Evolutionary conservation across 2,888 invertebrate species (phyloP), one percentile per base, ranked within the genome.

Genomic region (Osedax frankpressi): DNA sequence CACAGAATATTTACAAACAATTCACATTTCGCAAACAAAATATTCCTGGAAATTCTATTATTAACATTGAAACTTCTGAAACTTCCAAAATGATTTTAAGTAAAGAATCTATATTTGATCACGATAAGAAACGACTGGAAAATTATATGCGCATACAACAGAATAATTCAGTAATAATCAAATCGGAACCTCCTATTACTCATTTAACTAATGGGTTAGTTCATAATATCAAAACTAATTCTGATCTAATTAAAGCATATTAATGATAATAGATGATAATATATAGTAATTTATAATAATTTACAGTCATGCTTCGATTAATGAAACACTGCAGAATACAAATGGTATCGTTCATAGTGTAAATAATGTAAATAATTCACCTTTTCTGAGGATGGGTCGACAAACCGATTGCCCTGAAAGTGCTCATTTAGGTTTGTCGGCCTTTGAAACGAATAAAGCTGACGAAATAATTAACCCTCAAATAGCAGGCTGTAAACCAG

Each of bases 81-180:
- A 94, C 95, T 80, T 92, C 94, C 60, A 92, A 92, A 81, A 92
- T 93, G 28, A 88, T 96, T 79, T 87, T 95, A 80, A 92, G 94
- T 2, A 92, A 93, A 84, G 90, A 91, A 77, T 94, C 93, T 63
- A 83, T 96, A 73, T 95, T 96, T 85, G 96, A 96, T 83, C 95
- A 95, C 84, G 96, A 96, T 84, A 89, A 91, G 62, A 93, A 94
- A 85, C 88, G 96, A 44, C 87, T 96, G 75, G 76, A 76, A 44
- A 44, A 44, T 44, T 44, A 44, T 44, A 19, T 11, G 19, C 44
- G 44, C 6, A 65, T n/a, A n/a, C n/a, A n/a, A n/a, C n/a, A n/a
- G n/a, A n/a, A n/a, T n/a, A n/a, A n/a, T n/a, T n/a, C n/a, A n/a
- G n/a, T 44, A 44, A 44, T 6, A 19, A 44, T 44, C 6, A 44